phyloP scores from a whole-genome alignment of 2,797 vertebrate species.

The Lutjanus campechanus region DNA sequence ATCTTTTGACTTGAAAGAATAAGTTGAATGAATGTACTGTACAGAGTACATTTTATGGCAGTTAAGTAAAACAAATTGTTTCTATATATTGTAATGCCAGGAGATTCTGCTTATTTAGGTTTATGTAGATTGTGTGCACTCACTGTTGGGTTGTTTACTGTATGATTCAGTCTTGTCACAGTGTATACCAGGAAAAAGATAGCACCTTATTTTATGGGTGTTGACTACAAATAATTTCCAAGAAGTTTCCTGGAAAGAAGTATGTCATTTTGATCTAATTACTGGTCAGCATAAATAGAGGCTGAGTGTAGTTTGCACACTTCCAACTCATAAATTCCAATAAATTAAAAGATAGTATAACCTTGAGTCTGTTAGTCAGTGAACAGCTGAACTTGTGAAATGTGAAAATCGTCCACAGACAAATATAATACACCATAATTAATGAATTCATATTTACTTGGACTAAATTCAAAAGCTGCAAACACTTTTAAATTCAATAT shows the following conservation, averaged over 20 bases:
- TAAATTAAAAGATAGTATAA: not conserved
- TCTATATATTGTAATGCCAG: not conserved
- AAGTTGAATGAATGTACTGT: too few relatives aligned
- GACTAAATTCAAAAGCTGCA: not conserved
- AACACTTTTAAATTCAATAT: not conserved
- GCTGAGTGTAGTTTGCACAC: not conserved
- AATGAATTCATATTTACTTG: not conserved
- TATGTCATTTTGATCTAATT: slow-evolving; percentile 1
- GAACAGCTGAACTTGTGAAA: not conserved
- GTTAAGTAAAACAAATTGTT: too few relatives aligned
- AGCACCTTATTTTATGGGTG: not conserved
- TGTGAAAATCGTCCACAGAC: not conserved
- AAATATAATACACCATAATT: not conserved
- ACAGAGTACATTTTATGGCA: too few relatives aligned
- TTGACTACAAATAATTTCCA: not conserved
- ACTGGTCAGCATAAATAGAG: not conserved
- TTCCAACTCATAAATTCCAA: not conserved
- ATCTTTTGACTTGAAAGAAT: too few relatives aligned
- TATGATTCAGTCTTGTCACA: not conserved
- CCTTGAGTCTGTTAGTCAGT: not conserved
- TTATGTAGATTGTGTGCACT: not conserved
- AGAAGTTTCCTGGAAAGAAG: not conserved
- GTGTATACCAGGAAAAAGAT: not conserved
- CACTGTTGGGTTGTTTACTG: not conserved
- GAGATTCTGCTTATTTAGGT: not conserved